Evolutionary conservation across 2,888 invertebrate species (phyloP), one percentile per base, ranked within the genome.

Genomic region (Polyploca ridens): DNA sequence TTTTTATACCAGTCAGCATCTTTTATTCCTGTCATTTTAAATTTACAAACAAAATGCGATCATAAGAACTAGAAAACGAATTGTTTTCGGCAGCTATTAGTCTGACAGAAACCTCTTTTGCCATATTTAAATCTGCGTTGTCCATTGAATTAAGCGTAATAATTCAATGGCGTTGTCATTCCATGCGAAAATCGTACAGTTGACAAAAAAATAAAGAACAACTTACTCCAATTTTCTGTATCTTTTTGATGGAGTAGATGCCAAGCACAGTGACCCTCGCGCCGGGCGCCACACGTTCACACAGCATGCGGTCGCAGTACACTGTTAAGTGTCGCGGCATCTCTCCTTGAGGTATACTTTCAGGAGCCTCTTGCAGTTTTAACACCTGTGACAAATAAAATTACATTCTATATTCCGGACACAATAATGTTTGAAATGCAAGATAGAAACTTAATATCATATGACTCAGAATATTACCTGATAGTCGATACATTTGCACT

Each of bases 321-420:
- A 99, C 94, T 73, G 98, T 97, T 78, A 99, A 94, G 88, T 99
- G 99, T 0, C 99, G 95, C 0, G 99, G 99, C 95, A 99, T 98
- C 94, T 99, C 99, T 60, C 99, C 99, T 83, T 99, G 99, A 0
- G 99, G 99, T 66, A 94, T 94, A 67, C 87, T 92, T 71, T 99
- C 99, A 0, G 99, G 99, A 27, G 98, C 93, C 90, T 99, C 99
- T 95, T 99, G 99, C 13, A 99, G 90, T 89, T 99, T 99, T n/a
- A 99, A 89, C 0, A 98, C 97, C 94, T 94, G 62, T 27, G 35
- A 19, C 4, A 65, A 57, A 27, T 27, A 27, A 27, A 27, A 27
- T 27, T 27, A 27, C 1, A 27, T 27, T 10, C 7, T 10, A 38
- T 38, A 10, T 38, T 38, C 10, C 5, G 8, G 38, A 38, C 38